Evolutionary conservation across 2,113 vertebrate genomes (phyloP), one percentile per base, ranked within the genome.

Genomic region (Peromyscus polionotus): DNA sequence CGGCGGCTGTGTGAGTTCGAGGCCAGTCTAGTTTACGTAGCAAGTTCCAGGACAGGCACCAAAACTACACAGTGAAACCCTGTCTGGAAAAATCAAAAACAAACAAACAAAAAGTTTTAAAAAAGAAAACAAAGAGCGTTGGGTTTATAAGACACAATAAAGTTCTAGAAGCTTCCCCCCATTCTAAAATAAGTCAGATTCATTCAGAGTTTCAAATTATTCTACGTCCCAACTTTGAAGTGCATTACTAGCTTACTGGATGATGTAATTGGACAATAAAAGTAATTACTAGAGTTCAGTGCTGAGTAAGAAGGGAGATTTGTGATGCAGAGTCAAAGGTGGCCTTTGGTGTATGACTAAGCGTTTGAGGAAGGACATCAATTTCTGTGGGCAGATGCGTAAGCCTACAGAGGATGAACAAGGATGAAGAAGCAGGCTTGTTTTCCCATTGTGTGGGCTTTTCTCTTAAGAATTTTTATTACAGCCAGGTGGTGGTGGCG

Each of bases 171-270:
- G 7, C 12, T 39, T 12, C 14, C 57, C 54, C 59, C 33, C 68
- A 31, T 88, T 95, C 59, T 93, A 85, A 96, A 79, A 94, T 63
- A 95, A 96, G 79, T 61, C 75, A 95, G 65, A 89, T 85, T 68
- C 85, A 36, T 54, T 72, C 70, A 79, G 39, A 92, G 36, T 84
- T 77, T 26, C 59, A 88, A 54, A 36, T 92, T 84, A 72, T 42
- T 63, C 39, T 65, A 19, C 0, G 4, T 31, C 39, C 59, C n/a
- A 31, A 28, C 59, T 65, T 45, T 85, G 81, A 96, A 95, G 87
- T 68, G 28, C 24, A 57, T 42, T 73, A 61, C 75, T 84, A 42
- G 68, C 86, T 92, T 48, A 61, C 13, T 57, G 54, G 54, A 19
- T 63, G 59, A 65, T 42, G 0, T 61, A 85, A 93, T 33, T 57